Conservation (phyloP, 2,113 vertebrate species). For the Loxodonta africana region DNA sequence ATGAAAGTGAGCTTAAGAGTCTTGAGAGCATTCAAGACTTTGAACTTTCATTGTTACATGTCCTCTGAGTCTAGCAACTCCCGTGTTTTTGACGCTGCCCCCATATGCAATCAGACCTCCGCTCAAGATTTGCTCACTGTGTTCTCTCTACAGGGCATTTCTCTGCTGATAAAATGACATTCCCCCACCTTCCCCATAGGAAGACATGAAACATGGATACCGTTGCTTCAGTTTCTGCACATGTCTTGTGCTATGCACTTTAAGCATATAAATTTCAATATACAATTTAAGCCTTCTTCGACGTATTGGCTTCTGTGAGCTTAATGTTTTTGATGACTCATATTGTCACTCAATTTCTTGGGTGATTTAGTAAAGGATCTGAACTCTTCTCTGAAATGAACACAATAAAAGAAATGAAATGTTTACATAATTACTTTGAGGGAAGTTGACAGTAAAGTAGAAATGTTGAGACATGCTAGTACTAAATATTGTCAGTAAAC, state of each 20-base stretch:
- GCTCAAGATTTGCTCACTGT: not conserved
- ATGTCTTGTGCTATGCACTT: not conserved
- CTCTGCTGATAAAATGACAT: not conserved
- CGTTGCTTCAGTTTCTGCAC: not conserved
- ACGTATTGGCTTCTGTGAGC: slow-evolving; percentile 65
- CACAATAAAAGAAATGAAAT: slow-evolving; percentile 75
- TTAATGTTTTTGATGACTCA: slow-evolving; percentile 77
- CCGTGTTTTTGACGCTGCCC: not conserved
- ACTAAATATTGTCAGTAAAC: slow-evolving; percentile 78
- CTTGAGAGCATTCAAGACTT: not conserved
- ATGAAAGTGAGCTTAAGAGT: slow-evolving; percentile 13
- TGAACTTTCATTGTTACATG: not conserved
- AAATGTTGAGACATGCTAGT: slow-evolving; percentile 65
- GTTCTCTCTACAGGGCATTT: not conserved
- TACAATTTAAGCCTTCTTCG: slow-evolving; percentile 61
- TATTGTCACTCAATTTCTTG: slow-evolving; percentile 69
- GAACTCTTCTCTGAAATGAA: slow-evolving; percentile 69
- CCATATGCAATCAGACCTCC: not conserved
- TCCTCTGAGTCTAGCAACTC: not conserved
- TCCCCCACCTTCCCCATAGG: not conserved
- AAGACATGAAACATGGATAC: not conserved
- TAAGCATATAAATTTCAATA: slow-evolving; percentile 66
- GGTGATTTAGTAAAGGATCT: slow-evolving; percentile 76
- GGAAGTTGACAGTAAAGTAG: slow-evolving; percentile 68
- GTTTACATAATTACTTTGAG: slow-evolving; percentile 81